These are phyloP conservation scores for Drosophila kambysellisi DNA, from an alignment of 2,888 invertebrate genomes.

Conservation along the genomic window DNA sequence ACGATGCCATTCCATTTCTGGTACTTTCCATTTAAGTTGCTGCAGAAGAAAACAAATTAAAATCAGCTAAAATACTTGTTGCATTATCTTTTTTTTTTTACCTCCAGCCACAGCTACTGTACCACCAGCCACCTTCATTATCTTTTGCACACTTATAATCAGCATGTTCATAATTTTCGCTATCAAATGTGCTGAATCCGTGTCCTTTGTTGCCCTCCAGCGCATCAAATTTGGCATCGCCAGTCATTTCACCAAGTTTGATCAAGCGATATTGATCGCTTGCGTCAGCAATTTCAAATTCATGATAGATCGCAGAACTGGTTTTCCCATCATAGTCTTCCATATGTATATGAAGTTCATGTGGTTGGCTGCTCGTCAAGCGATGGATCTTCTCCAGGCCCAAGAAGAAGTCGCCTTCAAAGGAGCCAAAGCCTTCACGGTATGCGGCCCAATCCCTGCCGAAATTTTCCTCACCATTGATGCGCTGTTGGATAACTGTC, in stretches of 20 bases:
- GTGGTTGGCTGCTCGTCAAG: background rate
- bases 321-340: fast-evolving
- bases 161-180: background rate
- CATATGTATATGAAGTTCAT: background rate
- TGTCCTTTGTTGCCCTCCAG: background rate
- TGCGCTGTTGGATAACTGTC: background rate
- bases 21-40: background rate
- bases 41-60: background rate
- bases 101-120: background rate
- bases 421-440: background rate
- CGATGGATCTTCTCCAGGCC: background rate
- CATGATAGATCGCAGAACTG: background rate
- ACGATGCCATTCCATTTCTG: background rate
- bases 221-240: background rate
- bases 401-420: background rate
- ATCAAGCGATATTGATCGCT: background rate
- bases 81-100: background rate
- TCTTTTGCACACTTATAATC: background rate
- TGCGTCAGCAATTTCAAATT: background rate
- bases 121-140: background rate
- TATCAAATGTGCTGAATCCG: background rate
- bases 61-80: background rate
- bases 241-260: background rate
- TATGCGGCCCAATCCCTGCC: background rate
- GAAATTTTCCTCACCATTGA: background rate